Percentiles rank a stretch among this genome's conserved stretches.
Evolutionary conservation across 2,113 vertebrate species (phyloP).

Genomic region (Hippoglossus stenolepis): DNA sequence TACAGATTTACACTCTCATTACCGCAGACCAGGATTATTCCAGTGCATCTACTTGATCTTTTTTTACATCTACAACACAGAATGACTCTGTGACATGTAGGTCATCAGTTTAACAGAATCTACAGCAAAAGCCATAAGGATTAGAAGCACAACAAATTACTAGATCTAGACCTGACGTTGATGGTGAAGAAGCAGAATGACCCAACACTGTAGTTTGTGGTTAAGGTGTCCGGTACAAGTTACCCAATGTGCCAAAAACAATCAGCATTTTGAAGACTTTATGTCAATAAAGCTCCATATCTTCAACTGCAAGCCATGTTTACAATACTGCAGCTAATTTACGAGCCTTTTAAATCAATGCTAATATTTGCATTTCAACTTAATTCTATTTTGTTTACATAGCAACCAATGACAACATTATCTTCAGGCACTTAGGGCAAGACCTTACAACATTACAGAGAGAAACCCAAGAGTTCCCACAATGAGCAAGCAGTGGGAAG

Average conservation of each 20-base stretch:
- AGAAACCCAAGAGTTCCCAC: neutral
- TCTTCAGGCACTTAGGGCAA: neutral
- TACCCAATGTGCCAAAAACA: too few relatives aligned
- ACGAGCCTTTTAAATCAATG: neutral
- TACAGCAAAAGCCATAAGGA: constrained; percentile 9
- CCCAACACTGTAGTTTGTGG: neutral
- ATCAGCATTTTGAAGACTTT: neutral
- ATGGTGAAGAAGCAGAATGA: neutral
- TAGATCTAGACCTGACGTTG: constrained; percentile 15
- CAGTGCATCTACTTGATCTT: constrained; percentile 46
- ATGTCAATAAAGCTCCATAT: neutral
- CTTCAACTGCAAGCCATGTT: neutral
- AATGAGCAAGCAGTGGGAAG: neutral
- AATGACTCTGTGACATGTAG: constrained; percentile 39
- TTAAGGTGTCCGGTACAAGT: too few relatives aligned
- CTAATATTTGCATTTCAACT: neutral
- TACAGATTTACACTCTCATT: constrained; percentile 61
- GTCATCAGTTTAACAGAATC: constrained; percentile 40
- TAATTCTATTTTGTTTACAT: neutral
- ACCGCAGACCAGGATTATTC: constrained; percentile 56
- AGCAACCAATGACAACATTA: neutral
- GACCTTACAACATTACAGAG: neutral
- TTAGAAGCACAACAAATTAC: constrained; percentile 3
- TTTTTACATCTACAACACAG: constrained; percentile 40
- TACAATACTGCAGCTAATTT: neutral